Base-by-base conservation (phyloP, 2,888 invertebrate genomes). In the Euproctis similis region DNA sequence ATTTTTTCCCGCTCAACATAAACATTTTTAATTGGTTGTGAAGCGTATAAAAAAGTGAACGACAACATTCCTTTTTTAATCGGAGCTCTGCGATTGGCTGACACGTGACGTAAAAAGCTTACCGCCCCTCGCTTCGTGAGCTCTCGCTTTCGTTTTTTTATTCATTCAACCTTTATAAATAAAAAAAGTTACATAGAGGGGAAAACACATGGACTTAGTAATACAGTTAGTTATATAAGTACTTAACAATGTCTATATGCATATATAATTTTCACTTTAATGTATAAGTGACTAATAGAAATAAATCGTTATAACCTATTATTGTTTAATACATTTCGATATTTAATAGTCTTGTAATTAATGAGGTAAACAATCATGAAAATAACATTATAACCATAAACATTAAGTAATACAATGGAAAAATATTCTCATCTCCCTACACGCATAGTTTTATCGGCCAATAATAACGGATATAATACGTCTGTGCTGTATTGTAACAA, bases 381-480 rank as follows among this genome's bases (percentile, higher is more conserved):
- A 66, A 63, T 60, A 56, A 50, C 67, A 73, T 71, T 73, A 71
- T 53, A 47, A 46, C 44, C 46, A 38, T 44, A 40, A 43, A 34
- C 32, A 40, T 43, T 47, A 46, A 48, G 36, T 42, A 42, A 44
- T 46, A 67, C 55, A 68, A 64, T 64, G 59, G 61, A 46, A 65
- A 68, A 70, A 75, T 70, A 73, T 64, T 68, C 58, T 68, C 52
- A 75, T 75, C 72, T 71, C 71, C 67, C 63, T 69, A 59, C 25
- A 14, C 57, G 50, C 54, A 53, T 54, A 52, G 48, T 61, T 70
- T 71, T 73, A 74, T 68, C 64, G 56, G 57, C 56, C 58, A 54
- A 62, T 68, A 68, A 71, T 70, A 66, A 59, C 57, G 48, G 54
- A 62, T 64, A 60, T 57, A 59, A 53, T 50, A 47, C 56, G 56